Evolutionary conservation across 2,888 invertebrate species (phyloP).

Genomic region (Achlya flavicornis): DNA sequence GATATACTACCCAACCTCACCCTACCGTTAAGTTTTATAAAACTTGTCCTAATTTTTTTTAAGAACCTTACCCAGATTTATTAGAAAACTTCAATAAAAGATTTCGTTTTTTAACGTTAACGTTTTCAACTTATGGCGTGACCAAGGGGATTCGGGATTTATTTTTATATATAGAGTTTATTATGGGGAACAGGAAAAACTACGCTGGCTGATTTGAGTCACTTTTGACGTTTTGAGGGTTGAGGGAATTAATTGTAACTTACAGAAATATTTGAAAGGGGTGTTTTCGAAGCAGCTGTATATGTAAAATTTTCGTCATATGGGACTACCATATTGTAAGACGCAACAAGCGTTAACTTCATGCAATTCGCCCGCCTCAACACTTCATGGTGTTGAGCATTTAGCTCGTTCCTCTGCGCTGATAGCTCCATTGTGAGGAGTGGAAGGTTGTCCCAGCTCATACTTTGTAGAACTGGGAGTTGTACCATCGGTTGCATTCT

Average conservation of each 20-base stretch:
- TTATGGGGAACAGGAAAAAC: neutral
- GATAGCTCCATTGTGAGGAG: constrained; percentile 57
- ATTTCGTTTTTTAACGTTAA: no score
- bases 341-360: constrained; percentile 62
- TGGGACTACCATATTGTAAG: constrained; percentile 62
- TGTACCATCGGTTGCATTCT: constrained; percentile 61
- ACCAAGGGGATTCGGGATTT: no score
- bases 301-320: constrained; percentile 48
- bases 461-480: constrained; percentile 44
- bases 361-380: constrained; percentile 60
- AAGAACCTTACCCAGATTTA: no score
- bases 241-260: constrained; percentile 19
- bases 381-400: constrained; percentile 52
- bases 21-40: no score
- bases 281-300: constrained; percentile 60
- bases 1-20: no score
- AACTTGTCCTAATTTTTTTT: no score
- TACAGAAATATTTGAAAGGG: constrained; percentile 53
- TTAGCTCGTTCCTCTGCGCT: constrained; percentile 45
- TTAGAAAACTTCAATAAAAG: no score
- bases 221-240: neutral
- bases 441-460: constrained; percentile 74
- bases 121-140: no score
- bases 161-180: neutral
- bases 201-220: no score